Conservation (phyloP, 2,797 vertebrate species). For the Acanthurus leucopareius region DNA sequence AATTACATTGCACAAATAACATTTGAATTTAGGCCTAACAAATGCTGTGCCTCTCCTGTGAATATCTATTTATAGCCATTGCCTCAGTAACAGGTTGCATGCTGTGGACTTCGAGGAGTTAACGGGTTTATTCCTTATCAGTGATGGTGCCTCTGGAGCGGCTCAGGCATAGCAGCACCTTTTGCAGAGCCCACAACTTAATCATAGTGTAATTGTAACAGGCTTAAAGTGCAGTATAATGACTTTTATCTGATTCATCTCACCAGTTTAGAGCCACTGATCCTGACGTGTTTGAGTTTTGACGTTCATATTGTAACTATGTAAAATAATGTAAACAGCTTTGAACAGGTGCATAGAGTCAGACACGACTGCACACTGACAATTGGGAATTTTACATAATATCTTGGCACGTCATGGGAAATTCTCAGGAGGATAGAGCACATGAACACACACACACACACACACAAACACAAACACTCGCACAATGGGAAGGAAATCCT, state of each 20-base stretch:
- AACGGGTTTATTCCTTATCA: slow-evolving; percentile 36
- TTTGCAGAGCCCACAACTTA: not conserved
- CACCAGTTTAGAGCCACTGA: not conserved
- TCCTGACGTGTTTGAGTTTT: not conserved
- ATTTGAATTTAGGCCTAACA: not conserved
- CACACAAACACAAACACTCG: no score
- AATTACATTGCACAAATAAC: not conserved
- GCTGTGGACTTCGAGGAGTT: slow-evolving; percentile 37
- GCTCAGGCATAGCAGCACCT: slow-evolving; percentile 7
- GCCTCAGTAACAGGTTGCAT: slow-evolving; percentile 13
- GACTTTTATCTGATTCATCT: slow-evolving; percentile 3
- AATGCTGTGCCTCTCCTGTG: slow-evolving; percentile 1
- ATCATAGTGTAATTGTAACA: not conserved
- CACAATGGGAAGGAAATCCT: slow-evolving; percentile 18
- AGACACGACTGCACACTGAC: not conserved
- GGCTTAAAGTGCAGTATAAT: not conserved
- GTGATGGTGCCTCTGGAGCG: slow-evolving; percentile 11
- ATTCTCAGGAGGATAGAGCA: slow-evolving; percentile 30
- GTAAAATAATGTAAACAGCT: slow-evolving; percentile 13
- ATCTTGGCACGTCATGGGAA: slow-evolving; percentile 19
- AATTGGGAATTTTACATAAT: slow-evolving; percentile 39
- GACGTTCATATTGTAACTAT: not conserved
- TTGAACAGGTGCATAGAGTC: slow-evolving; percentile 22
- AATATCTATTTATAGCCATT: slow-evolving; percentile 39
- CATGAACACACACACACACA: slow-evolving; percentile 15